Conservation (phyloP, 2,113 vertebrate genomes). For the Struthidea cinerea region DNA sequence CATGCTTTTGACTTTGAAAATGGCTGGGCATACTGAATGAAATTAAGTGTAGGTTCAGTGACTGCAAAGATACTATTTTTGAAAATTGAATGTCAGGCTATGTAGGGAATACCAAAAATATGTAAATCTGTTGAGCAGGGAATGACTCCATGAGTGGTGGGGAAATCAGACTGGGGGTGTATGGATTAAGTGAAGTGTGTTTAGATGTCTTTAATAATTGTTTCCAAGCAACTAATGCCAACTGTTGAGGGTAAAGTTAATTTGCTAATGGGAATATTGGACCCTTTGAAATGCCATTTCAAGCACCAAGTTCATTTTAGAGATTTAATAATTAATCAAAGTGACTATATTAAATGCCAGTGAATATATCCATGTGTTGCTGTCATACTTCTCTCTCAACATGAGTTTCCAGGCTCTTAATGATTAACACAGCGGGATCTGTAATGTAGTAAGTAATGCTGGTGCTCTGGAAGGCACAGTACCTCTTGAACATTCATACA, state of each 20-base stretch:
- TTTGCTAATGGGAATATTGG: slow-evolving; percentile 36
- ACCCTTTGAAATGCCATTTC: slow-evolving; percentile 44
- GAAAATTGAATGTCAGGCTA: neutral
- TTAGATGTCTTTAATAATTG: slow-evolving; percentile 8
- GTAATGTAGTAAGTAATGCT: neutral
- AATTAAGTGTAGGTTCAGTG: neutral
- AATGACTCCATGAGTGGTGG: neutral
- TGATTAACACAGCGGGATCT: neutral
- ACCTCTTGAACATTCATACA: neutral
- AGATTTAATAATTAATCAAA: slow-evolving; percentile 62
- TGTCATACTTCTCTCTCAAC: neutral
- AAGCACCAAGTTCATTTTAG: slow-evolving; percentile 12
- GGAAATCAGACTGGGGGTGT: neutral
- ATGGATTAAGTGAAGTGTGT: neutral
- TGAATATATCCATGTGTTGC: neutral
- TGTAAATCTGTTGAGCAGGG: neutral
- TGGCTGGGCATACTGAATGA: neutral
- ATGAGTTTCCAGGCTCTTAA: neutral
- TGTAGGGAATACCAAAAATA: neutral
- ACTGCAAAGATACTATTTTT: neutral
- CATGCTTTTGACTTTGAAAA: neutral
- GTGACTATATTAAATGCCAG: slow-evolving; percentile 42
- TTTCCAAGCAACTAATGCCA: slow-evolving; percentile 23
- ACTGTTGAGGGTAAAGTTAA: slow-evolving; percentile 33
- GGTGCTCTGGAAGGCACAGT: neutral